phyloP scores from a whole-genome alignment of 2,888 invertebrate species.

The Tanytarsus gracilentus region DNA sequence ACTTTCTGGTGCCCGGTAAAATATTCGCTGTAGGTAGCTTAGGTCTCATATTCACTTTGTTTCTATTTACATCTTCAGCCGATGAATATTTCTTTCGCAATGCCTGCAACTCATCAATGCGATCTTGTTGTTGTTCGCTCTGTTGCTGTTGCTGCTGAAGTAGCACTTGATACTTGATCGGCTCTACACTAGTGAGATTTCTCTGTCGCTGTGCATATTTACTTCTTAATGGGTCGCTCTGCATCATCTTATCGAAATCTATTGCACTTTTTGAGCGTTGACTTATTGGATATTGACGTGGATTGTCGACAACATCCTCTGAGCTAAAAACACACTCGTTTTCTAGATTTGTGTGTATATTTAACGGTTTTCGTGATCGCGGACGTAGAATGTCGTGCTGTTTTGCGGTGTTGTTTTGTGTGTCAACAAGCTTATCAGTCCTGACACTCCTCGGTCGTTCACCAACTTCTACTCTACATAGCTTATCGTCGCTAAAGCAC shows the following conservation, averaged over 20 bases:
- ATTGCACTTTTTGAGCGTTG: conserved; percentile 25
- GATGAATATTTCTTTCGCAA: conserved; percentile 28
- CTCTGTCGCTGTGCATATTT: conserved; percentile 1
- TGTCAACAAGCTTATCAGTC: conserved; percentile 29
- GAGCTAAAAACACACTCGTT: conserved; percentile 43
- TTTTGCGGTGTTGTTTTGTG: conserved; percentile 33
- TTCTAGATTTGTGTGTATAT: conserved; percentile 45
- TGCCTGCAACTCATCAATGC: conserved; percentile 15
- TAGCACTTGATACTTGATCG: conserved; percentile 32
- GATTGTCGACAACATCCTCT: conserved; percentile 35
- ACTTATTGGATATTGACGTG: conserved; percentile 30
- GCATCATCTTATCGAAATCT: conserved; percentile 20
- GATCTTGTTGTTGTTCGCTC: conserved; percentile 32
- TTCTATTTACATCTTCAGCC: conserved; percentile 28
- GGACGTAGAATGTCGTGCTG: conserved; percentile 42
- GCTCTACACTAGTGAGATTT: conserved; percentile 37
- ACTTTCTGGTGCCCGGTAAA: conserved; percentile 33
- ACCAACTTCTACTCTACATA: conserved; percentile 39
- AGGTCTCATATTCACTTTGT: conserved; percentile 30
- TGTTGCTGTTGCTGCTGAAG: conserved; percentile 45
- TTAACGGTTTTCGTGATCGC: conserved; percentile 62
- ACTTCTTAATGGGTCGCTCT: conserved; percentile 1
- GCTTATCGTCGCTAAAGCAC: conserved; percentile 43
- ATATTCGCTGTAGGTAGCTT: conserved; percentile 38
- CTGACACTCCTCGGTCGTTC: conserved; percentile 33